Conservation (phyloP, 2,113 vertebrate genomes). For the Hiodon alosoides region DNA sequence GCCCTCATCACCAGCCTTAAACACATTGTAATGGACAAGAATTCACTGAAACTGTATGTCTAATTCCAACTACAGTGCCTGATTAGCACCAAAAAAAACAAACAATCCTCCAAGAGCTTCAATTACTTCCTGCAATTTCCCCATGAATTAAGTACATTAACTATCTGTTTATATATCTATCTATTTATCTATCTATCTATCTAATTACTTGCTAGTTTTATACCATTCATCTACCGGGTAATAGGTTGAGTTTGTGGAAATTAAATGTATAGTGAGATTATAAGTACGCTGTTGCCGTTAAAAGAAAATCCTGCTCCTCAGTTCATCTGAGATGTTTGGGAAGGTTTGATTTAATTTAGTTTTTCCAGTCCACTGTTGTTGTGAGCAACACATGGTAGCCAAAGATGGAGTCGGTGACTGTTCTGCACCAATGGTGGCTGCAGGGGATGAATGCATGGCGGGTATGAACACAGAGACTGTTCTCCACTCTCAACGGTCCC, state of each 20-base stretch:
- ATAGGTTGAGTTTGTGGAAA: background rate
- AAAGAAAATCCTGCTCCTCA: background rate
- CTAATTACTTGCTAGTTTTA: too few species aligned
- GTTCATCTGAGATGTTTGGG: background rate
- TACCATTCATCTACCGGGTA: too few species aligned
- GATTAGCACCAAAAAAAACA: too few species aligned
- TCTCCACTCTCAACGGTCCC: background rate
- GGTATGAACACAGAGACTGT: constrained; percentile 37
- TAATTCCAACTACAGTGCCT: too few species aligned
- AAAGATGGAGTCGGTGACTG: background rate
- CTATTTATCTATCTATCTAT: too few species aligned
- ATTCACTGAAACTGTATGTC: too few species aligned
- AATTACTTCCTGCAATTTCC: too few species aligned
- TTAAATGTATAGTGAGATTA: background rate
- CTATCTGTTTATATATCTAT: too few species aligned
- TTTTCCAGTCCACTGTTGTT: background rate
- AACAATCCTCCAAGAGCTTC: too few species aligned
- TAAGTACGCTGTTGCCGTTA: background rate
- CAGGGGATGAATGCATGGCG: constrained; percentile 18
- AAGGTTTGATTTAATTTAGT: background rate
- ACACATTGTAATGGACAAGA: too few species aligned
- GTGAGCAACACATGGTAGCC: background rate
- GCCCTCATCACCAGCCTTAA: background rate
- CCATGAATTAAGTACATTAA: too few species aligned
- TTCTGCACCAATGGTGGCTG: background rate